Conservation (phyloP, 2,797 vertebrate genomes). For the Cyprinodon diabolis region DNA sequence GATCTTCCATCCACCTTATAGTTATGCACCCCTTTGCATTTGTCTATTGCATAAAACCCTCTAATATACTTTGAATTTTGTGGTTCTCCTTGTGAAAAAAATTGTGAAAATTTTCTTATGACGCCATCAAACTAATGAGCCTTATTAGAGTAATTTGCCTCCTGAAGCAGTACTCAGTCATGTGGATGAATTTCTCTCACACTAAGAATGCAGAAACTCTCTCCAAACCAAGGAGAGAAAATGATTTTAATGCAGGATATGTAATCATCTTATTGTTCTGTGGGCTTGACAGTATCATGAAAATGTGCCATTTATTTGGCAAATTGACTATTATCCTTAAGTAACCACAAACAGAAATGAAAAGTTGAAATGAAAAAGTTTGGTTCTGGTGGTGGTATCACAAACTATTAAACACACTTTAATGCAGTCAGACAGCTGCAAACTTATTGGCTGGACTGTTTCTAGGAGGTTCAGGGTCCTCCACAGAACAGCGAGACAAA, state of each 20-base stretch:
- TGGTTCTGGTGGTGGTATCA: slow-evolving; percentile 40
- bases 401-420: slow-evolving; percentile 42
- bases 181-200: slow-evolving; percentile 6
- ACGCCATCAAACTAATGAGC: neutral
- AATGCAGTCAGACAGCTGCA: slow-evolving; percentile 46
- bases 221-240: neutral
- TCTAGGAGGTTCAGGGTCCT: slow-evolving; percentile 9
- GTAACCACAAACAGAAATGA: slow-evolving; percentile 68
- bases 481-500: slow-evolving; percentile 9
- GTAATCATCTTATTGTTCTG: slow-evolving; percentile 70
- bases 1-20: too few species aligned
- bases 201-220: neutral
- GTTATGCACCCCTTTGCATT: too few species aligned
- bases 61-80: neutral
- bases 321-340: slow-evolving; percentile 44
- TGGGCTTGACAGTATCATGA: slow-evolving; percentile 55
- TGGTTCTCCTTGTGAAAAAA: neutral
- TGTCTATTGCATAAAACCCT: neutral
- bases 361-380: slow-evolving; percentile 73
- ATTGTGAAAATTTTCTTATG: too few species aligned
- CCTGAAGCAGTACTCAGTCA: neutral
- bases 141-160: neutral
- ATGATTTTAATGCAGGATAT: slow-evolving; percentile 26
- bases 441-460: slow-evolving; percentile 20
- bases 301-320: slow-evolving; percentile 70